Percentiles rank a stretch among this genome's conserved stretches.
Conservation (phyloP, 2,888 invertebrate genomes). For the Scaptomyza tumidula region DNA sequence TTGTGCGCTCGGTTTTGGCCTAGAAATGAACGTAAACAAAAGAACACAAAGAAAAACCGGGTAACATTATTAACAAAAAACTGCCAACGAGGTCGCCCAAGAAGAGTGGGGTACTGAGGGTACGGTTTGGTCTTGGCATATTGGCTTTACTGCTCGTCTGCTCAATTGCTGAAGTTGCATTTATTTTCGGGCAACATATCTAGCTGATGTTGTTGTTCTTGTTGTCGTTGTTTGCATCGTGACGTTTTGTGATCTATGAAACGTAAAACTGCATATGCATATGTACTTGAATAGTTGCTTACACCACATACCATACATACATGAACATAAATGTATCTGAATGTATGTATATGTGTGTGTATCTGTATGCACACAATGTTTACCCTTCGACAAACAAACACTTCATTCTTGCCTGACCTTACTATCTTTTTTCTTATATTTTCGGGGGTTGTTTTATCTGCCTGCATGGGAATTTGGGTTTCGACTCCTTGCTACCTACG, state of each 20-base stretch:
- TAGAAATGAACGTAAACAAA: conserved; percentile 70
- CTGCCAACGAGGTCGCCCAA: conserved; percentile 78
- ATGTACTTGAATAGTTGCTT: conserved; percentile 66
- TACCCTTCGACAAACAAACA: conserved; percentile 66
- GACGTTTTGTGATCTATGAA: conserved; percentile 67
- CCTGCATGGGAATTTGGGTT: conserved; percentile 44
- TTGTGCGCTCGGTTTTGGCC: conserved; percentile 50
- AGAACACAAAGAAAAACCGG: conserved; percentile 62
- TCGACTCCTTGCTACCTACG: conserved; percentile 43
- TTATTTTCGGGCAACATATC: conserved; percentile 35
- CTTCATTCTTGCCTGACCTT: conserved; percentile 65
- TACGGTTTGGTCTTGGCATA: conserved; percentile 19
- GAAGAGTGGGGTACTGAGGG: conserved; percentile 23
- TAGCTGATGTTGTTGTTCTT: conserved; percentile 36
- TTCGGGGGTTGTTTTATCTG: conserved; percentile 46
- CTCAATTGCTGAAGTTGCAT: conserved; percentile 67
- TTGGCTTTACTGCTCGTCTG: conserved; percentile 7
- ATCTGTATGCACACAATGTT: conserved; percentile 50
- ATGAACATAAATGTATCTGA: conserved; percentile 18
- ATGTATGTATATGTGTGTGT: conserved; percentile 4
- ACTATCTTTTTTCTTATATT: conserved; percentile 5
- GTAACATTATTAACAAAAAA: conserved; percentile 69
- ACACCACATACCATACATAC: conserved; percentile 10
- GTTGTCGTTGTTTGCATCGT: conserved; percentile 49
- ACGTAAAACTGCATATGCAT: conserved; percentile 41